Evolutionary conservation across 2,113 vertebrate species (phyloP).

Genomic region (Peromyscus polionotus): DNA sequence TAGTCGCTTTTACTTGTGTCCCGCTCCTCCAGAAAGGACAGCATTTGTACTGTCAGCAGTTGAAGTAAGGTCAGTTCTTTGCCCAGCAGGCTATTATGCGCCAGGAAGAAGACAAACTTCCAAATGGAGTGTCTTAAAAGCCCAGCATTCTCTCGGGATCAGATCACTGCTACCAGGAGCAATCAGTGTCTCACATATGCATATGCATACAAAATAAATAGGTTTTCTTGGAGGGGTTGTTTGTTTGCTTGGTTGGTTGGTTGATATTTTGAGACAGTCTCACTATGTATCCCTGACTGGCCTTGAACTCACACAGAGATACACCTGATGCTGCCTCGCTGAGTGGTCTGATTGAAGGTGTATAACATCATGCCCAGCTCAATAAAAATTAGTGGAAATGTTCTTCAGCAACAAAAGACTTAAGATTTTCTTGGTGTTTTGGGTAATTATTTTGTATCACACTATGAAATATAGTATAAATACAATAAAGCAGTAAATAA

Average conservation of each 20-base stretch:
- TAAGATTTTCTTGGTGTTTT: constrained; percentile 9
- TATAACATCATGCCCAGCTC: background rate
- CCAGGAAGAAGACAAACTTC: too few species aligned
- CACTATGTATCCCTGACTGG: background rate
- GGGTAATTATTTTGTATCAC: constrained; percentile 40
- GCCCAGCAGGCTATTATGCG: too few species aligned
- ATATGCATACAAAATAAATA: background rate
- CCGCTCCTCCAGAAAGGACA: too few species aligned
- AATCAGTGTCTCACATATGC: background rate
- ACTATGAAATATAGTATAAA: constrained; percentile 31
- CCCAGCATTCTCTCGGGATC: too few species aligned
- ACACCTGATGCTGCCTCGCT: background rate
- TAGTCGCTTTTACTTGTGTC: too few species aligned
- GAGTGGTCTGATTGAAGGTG: background rate
- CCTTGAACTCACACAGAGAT: background rate
- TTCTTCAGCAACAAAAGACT: background rate
- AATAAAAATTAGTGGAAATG: background rate
- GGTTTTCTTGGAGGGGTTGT: background rate
- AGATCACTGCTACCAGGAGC: too few species aligned
- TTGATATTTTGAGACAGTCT: background rate
- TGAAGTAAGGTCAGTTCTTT: too few species aligned
- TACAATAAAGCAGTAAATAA: background rate
- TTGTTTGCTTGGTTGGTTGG: background rate
- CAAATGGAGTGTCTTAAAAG: too few species aligned
- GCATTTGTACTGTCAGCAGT: too few species aligned